Percentiles rank a stretch among this genome's conserved stretches.
Conservation (phyloP, 2,797 vertebrate genomes). For the Malurus leucopterus region DNA sequence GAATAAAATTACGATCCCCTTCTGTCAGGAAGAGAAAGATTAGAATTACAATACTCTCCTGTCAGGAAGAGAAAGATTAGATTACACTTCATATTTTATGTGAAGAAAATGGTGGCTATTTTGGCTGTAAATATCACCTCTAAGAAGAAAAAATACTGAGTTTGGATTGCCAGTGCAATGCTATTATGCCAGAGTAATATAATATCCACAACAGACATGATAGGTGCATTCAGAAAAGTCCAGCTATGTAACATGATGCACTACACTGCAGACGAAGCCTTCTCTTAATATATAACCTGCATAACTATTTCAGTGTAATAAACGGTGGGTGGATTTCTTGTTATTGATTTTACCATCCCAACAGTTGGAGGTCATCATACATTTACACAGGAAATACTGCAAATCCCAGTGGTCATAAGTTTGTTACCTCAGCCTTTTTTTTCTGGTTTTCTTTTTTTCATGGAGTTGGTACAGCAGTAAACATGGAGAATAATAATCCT, state of each 20-base stretch:
- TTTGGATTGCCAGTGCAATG: neutral
- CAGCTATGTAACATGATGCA: neutral
- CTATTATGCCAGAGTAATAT: slow-evolving; percentile 19
- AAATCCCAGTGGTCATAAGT: slow-evolving; percentile 11
- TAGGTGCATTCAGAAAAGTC: neutral
- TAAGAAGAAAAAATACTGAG: slow-evolving; percentile 23
- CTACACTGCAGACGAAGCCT: neutral
- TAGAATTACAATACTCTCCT: slow-evolving; percentile 41
- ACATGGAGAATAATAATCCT: slow-evolving; percentile 17
- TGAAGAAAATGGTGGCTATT: slow-evolving; percentile 40
- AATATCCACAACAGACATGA: neutral
- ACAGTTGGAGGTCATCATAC: neutral
- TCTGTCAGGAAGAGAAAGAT: slow-evolving; percentile 45
- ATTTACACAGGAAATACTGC: slow-evolving; percentile 19
- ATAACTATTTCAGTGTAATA: slow-evolving; percentile 20
- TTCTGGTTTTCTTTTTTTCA: neutral
- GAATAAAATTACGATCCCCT: slow-evolving; percentile 35
- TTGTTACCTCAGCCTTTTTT: neutral
- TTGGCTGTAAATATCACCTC: slow-evolving; percentile 38
- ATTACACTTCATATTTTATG: slow-evolving; percentile 31
- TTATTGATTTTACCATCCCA: slow-evolving; percentile 12
- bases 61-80: slow-evolving; percentile 43
- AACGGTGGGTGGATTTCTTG: slow-evolving; percentile 1
- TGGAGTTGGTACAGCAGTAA: slow-evolving; percentile 10
- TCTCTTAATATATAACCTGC: slow-evolving; percentile 14